Percentiles rank a stretch among this genome's conserved stretches.
Evolutionary conservation across 2,797 vertebrate species (phyloP).

Genomic region (Coendou prehensilis): DNA sequence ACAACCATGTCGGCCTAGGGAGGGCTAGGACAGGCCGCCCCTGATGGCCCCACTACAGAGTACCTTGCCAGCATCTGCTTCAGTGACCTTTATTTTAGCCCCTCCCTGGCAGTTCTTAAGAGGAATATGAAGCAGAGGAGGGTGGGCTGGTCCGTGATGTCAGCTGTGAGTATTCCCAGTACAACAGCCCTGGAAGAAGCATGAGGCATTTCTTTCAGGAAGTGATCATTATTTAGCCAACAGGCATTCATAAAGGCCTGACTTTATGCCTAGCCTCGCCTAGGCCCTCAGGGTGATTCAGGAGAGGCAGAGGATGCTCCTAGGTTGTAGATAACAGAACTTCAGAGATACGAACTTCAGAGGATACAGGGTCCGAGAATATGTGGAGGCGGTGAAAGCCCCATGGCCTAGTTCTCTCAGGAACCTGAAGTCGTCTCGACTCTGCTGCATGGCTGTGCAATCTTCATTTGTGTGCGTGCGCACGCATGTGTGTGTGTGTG

Average conservation of each 20-base stretch:
- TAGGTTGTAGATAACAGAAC: not conserved
- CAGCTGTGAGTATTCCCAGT: constrained; percentile 76
- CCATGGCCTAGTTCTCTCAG: not conserved
- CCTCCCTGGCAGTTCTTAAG: constrained; percentile 72
- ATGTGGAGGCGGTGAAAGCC: not conserved
- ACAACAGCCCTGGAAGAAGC: constrained; percentile 63
- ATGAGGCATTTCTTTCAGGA: constrained; percentile 76
- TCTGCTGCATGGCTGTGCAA: not conserved
- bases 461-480: not conserved
- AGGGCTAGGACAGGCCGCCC: not conserved
- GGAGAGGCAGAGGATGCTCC: not conserved
- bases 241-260: constrained; percentile 74
- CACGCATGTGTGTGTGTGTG: too few relatives aligned
- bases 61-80: constrained; percentile 72
- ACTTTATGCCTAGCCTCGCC: constrained; percentile 56
- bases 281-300: not conserved
- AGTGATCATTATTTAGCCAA: constrained; percentile 72
- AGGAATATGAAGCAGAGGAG: constrained; percentile 63
- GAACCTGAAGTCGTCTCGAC: not conserved
- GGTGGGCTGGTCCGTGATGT: constrained; percentile 75
- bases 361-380: not conserved
- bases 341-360: not conserved
- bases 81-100: constrained; percentile 77
- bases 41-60: not conserved
- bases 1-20: not conserved